Base-by-base conservation (phyloP, 35 echinoderm and acorn worm genomes). In the Nesometra sesokonis region DNA sequence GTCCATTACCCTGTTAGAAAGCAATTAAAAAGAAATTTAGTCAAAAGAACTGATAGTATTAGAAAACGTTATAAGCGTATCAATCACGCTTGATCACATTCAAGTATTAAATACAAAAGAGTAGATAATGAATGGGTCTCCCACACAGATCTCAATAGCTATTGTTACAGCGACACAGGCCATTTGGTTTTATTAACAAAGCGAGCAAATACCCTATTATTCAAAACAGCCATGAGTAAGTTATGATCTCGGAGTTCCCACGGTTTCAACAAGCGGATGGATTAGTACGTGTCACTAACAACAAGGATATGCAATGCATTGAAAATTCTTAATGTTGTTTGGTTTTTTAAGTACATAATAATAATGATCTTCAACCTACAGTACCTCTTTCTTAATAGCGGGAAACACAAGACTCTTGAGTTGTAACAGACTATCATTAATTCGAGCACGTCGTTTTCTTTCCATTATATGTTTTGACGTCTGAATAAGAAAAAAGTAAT, bases 391-490 rank as follows among this genome's bases (percentile, higher is more conserved):
- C 34, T 89, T 92, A 9, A 97, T 36, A 15, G 89, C 88, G 0
- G 94, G 94, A 35, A 90, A 97, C 0, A 97, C 91, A 32, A 97
- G 89, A 15, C 88, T 87, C 80, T 97, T 97, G 23, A 97, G 84
- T 46, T 97, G 94, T 21, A 97, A 80, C 0, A 93, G 84, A 46
- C 91, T 91, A 87, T 93, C 94, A 33, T 97, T 97, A 84, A 97
- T 97, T 19, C 94, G 88, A 32, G 94, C 94, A 32, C 94, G 84
- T 40, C 94, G 32, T 32, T 97, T 97, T 8, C 94, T 77, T 76
- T 97, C 94, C 11, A 86, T 93, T 37, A 97, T 34, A 84, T 97
- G 94, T 77, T 97, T 97, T 35, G 94, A 93, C 39, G 90, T 86
- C 94, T 97, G 86, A 39, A 80, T 36, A 77, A 34, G 37, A 80